Base-by-base conservation (phyloP, 2,888 invertebrate species). In the Subacronicta megacephala region DNA sequence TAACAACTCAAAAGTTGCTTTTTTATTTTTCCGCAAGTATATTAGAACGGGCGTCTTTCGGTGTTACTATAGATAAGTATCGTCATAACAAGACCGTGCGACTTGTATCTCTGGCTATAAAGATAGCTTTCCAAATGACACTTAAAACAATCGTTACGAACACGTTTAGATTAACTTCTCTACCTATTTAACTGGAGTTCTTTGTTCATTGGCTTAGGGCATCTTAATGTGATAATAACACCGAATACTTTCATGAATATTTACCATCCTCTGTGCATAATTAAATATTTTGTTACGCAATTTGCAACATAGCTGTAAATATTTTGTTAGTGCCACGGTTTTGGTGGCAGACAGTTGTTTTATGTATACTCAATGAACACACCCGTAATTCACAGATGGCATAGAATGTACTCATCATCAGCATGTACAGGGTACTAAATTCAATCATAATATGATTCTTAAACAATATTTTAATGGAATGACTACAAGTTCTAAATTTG, bases 1-100 rank as follows among this genome's bases (percentile, higher is more conserved):
- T 86, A 87, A 89, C 85, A 87, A 87, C 82, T 85, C 82, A 82
- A 83, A 64, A 84, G 83, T 83, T 81, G 76, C 65, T 66, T 79
- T 78, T 84, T 82, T 82, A 80, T 77, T 82, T 81, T 80, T 69
- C 71, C 66, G 61, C 68, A 57, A 70, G 65, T 65, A 57, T 56
- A 63, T 60, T 55, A 62, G 50, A 66, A 71, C 45, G 43, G 38
- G 53, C 50, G 41, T 50, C 45, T 53, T 55, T 58, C 33, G 40
- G 15, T 56, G 52, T 47, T 17, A 29, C 16, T 42, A 60, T 46
- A 62, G 54, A 72, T 67, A 53, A 66, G 56, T 62, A 51, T 55
- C 17, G 15, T 44, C 35, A 57, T 65, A 46, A 62, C 42, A 57
- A 72, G 29, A 53, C 67, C 72, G 41, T 26, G 26, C 62, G 47